These are phyloP conservation scores for Tadarida brasiliensis DNA, from an alignment of 2,797 vertebrate genomes.

Conservation along the genomic window DNA sequence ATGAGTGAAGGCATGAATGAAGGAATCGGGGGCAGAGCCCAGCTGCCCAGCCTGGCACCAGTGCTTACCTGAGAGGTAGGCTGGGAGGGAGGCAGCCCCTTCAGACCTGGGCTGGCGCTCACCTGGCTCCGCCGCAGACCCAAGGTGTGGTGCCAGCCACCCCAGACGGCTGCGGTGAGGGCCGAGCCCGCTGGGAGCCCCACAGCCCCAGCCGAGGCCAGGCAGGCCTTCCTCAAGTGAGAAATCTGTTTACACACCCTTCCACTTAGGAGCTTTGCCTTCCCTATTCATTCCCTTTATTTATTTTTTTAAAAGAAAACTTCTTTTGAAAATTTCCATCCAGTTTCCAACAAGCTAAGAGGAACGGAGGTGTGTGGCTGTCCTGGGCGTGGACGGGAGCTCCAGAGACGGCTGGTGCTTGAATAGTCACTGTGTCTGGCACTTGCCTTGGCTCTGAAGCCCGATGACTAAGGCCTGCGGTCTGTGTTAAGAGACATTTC, in stretches of 20 bases:
- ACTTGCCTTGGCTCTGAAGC: background rate
- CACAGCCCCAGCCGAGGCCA: background rate
- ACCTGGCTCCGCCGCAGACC: background rate
- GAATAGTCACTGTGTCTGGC: background rate
- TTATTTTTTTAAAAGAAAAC: slow-evolving; percentile 15
- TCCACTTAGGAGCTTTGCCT: slow-evolving; percentile 41
- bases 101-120: background rate
- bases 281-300: slow-evolving; percentile 1
- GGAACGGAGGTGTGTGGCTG: background rate
- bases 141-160: background rate
- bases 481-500: background rate
- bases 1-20: background rate
- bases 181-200: background rate
- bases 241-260: slow-evolving; percentile 56
- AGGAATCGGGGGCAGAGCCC: background rate
- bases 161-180: slow-evolving; percentile 17
- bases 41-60: background rate
- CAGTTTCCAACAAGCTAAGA: slow-evolving; percentile 17
- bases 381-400: background rate
- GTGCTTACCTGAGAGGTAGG: background rate
- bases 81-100: background rate
- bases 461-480: background rate
- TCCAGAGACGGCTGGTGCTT: background rate
- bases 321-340: slow-evolving; percentile 69
- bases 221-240: slow-evolving; percentile 45